These are phyloP conservation scores for Automeris io DNA, from an alignment of 2,888 invertebrate genomes.

Conservation along the genomic window DNA sequence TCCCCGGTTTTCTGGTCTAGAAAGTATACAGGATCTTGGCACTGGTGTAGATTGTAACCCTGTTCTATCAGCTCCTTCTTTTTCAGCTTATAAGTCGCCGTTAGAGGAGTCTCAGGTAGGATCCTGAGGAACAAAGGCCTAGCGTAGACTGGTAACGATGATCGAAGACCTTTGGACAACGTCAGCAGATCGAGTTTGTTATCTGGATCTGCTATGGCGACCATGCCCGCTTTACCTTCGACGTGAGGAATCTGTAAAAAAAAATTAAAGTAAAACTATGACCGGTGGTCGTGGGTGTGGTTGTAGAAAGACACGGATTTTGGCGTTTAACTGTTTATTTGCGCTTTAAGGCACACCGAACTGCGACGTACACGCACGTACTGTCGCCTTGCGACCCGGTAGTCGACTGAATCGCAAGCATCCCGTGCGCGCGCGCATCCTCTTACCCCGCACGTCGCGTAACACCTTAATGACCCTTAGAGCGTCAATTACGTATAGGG, in stretches of 20 bases:
- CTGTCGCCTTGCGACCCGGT: too few species aligned
- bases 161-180: slow-evolving; percentile 44
- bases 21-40: slow-evolving; percentile 85
- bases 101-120: slow-evolving; percentile 84
- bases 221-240: slow-evolving; percentile 96
- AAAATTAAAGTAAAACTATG: not conserved
- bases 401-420: too few species aligned
- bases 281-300: too few species aligned
- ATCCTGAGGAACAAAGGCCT: slow-evolving; percentile 91
- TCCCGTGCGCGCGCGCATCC: too few species aligned
- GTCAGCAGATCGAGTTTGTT: slow-evolving; percentile 78
- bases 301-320: too few species aligned
- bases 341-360: too few species aligned
- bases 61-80: slow-evolving; percentile 92
- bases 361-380: too few species aligned
- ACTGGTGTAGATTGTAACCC: slow-evolving; percentile 81
- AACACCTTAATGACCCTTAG: too few species aligned
- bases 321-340: too few species aligned
- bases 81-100: slow-evolving; percentile 93
- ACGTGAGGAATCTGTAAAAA: slow-evolving; percentile 80
- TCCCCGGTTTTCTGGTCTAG: slow-evolving; percentile 58
- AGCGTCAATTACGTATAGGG: too few species aligned
- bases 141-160: slow-evolving; percentile 88
- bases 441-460: too few species aligned
- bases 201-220: slow-evolving; percentile 88